Evolutionary conservation across 2,113 vertebrate genomes (phyloP), one percentile per base, ranked within the genome.

Genomic region (Tricholaema leucomelas): DNA sequence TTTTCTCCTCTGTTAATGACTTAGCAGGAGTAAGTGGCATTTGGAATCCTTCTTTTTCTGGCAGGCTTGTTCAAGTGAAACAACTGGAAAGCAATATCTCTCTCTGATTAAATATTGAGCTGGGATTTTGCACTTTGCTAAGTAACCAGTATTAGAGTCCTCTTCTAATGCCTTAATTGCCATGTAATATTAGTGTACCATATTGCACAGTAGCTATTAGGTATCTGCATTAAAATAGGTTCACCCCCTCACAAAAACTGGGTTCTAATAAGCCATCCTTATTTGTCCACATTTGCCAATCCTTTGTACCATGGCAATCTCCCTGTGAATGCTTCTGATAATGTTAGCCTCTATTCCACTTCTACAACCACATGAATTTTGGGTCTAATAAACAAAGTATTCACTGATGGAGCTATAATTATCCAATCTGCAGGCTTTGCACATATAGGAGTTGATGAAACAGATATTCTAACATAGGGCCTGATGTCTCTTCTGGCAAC

Each of bases 401-500:
- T 94, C 54, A 60, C 70, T 94, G 92, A 87, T 88, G 87, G 70
- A 96, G 44, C 81, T 91, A 60, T 93, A 95, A 95, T 96, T 95
- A 94, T 91, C 82, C 90, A 94, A 52, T 96, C 96, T 95, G 75
- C 72, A 94, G 85, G 72, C 89, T 96, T 95, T 95, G 75, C 89
- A 92, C 92, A 96, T 87, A 89, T 50, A 85, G 69, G 48, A 87
- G 70, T 72, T 91, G 85, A 91, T 96, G 92, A 94, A 89, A 94
- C 87, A 88, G 74, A 74, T 94, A 95, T 90, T 94, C 88, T 93
- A 91, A 85, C 83, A 71, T 30, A 77, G 81, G 70, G 15, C 44
- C 75, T 91, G 89, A 92, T 96, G 81, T 87, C 89, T 96, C 71
- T 94, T 96, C 93, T 96, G 94, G 83, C 93, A 96, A 84, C 94